Evolutionary conservation across 2,113 vertebrate species (phyloP).

Genomic region (Lepus timidus): DNA sequence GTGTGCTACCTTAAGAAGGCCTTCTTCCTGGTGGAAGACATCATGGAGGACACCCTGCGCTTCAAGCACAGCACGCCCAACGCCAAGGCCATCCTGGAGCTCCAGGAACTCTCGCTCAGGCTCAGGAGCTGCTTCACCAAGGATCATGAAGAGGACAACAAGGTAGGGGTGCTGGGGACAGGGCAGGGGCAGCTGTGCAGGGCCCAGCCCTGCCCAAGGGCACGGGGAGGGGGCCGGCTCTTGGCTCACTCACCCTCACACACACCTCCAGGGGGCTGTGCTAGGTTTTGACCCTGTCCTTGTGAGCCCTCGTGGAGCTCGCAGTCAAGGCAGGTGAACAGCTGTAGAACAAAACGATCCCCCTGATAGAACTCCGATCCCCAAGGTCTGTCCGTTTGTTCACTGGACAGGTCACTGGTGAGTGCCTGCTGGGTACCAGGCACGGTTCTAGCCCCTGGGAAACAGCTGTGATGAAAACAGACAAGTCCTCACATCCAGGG

Average conservation of each 20-base stretch:
- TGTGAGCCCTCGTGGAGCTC: background rate
- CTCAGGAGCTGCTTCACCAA: slow-evolving; percentile 79
- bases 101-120: slow-evolving; percentile 81
- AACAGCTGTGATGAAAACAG: background rate
- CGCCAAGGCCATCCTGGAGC: slow-evolving; percentile 20
- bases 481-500: background rate
- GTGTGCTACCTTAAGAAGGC: slow-evolving; percentile 88
- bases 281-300: background rate
- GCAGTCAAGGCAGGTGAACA: background rate
- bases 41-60: slow-evolving; percentile 80
- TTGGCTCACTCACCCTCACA: too few relatives aligned
- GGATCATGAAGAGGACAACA: slow-evolving; percentile 78
- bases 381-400: background rate
- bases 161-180: slow-evolving; percentile 72
- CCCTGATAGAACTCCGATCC: background rate
- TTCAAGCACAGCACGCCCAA: slow-evolving; percentile 87
- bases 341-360: background rate
- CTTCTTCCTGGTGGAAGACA: slow-evolving; percentile 81
- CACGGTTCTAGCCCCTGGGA: background rate
- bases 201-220: background rate
- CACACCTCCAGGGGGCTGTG: too few relatives aligned
- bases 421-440: background rate
- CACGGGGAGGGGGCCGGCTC: background rate
- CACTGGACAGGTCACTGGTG: background rate
- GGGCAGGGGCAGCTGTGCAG: background rate